Evolutionary conservation across 2,113 vertebrate genomes (phyloP), one percentile per base, ranked within the genome.

Genomic region (Zosterops lateralis): DNA sequence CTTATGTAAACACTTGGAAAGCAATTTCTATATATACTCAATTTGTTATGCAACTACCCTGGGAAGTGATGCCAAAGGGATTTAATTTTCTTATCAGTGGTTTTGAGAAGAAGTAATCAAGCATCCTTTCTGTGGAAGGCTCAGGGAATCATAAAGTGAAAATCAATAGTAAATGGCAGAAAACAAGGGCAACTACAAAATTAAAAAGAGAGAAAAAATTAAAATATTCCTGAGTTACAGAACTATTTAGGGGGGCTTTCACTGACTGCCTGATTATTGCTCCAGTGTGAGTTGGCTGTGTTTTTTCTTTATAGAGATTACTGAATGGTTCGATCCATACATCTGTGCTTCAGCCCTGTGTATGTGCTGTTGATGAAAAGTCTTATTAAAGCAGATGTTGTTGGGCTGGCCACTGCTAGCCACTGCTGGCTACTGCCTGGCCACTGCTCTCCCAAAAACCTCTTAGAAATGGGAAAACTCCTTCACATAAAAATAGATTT

Each of bases 1-100:
- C 93, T 96, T 96, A 96, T 71, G 78, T 96, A 96, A 97, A 95
- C 87, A 91, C 75, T 93, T 58, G 75, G 67, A 66, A 90, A 91
- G 93, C 82, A 92, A 74, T 95, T 93, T 92, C 95, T 95, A 64
- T 95, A 74, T 94, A 88, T 83, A 84, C 71, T 77, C 2, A 0
- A 28, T 83, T 88, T 51, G 89, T 96, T 97, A 97, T 67, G 84
- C 93, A 97, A 97, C 91, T 21, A 2, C 67, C 26, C 79, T 32
- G 60, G 26, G 78, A 84, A 84, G 78, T 18, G 91, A 91, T 78
- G 93, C 90, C 87, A 85, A 64, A 83, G 75, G 91, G 91, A 93
- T 96, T 93, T 95, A 34, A 83, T 95, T 95, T 92, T 92, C 91
- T 92, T 92, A 62, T 87, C 0, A 1, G 34, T 74, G 47, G 54